Evolutionary conservation across 2,797 vertebrate genomes (phyloP).

Genomic region (Artibeus jamaicensis): DNA sequence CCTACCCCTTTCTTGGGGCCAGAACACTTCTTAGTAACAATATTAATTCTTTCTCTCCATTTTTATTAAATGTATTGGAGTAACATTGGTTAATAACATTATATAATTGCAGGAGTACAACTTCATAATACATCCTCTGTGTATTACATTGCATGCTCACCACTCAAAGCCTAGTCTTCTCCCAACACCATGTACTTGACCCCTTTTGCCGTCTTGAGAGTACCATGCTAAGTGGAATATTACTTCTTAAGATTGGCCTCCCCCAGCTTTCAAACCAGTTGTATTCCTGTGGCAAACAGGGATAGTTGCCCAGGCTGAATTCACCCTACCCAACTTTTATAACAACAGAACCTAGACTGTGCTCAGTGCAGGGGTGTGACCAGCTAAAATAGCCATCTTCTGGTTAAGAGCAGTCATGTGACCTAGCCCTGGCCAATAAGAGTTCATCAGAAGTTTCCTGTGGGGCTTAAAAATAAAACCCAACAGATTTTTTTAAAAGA

Average conservation of each 20-base stretch:
- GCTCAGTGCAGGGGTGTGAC: not conserved
- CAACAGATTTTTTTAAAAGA: not conserved
- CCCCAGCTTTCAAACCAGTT: not conserved
- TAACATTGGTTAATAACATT: not conserved
- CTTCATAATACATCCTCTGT: not conserved
- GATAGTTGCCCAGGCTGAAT: not conserved
- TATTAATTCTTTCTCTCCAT: not conserved
- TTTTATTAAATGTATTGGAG: not conserved
- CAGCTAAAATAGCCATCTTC: not conserved
- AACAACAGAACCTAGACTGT: not conserved
- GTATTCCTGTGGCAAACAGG: not conserved
- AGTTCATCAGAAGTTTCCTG: not conserved
- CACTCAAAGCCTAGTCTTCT: not conserved
- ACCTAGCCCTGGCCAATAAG: not conserved
- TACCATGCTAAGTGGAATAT: not conserved
- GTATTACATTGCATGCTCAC: not conserved
- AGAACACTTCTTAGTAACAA: not conserved
- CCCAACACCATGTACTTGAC: not conserved
- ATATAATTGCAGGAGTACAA: not conserved
- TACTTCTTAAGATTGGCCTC: not conserved
- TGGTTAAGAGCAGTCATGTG: too few species aligned
- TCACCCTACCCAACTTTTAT: not conserved
- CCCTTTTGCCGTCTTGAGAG: not conserved
- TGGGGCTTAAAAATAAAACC: not conserved
- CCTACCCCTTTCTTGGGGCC: not conserved